phyloP scores from a whole-genome alignment of 2,113 vertebrate species.

The Toxostoma redivivum region DNA sequence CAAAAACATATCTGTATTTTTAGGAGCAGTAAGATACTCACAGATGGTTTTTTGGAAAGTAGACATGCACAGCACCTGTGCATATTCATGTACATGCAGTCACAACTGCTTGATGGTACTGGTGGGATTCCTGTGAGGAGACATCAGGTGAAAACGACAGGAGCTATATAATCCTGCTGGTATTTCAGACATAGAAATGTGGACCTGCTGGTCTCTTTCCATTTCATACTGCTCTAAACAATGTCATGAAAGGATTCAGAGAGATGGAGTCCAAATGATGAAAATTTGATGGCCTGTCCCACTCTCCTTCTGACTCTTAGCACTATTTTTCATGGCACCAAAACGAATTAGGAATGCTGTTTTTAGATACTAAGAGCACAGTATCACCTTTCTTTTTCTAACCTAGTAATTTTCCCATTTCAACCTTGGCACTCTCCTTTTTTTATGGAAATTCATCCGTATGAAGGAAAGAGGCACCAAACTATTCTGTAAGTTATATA shows the following conservation, averaged over 20 bases:
- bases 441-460: not conserved
- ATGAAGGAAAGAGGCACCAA: not conserved
- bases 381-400: not conserved
- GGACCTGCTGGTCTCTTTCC: not conserved
- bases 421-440: not conserved
- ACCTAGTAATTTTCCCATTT: not conserved
- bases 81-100: not conserved
- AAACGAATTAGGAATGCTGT: not conserved
- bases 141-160: not conserved
- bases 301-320: not conserved
- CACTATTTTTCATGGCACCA: not conserved
- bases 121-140: not conserved
- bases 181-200: not conserved
- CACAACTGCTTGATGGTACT: not conserved
- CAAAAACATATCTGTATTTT: not conserved
- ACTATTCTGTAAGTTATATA: not conserved
- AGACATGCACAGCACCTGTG: not conserved
- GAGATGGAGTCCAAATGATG: not conserved
- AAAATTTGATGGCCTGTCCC: not conserved
- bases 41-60: not conserved
- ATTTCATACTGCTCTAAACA: not conserved
- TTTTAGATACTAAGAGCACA: not conserved
- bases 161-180: not conserved
- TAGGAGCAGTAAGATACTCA: not conserved
- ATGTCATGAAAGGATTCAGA: not conserved